Conservation (phyloP, 2,797 vertebrate species). For the Hoplostethus atlanticus region DNA sequence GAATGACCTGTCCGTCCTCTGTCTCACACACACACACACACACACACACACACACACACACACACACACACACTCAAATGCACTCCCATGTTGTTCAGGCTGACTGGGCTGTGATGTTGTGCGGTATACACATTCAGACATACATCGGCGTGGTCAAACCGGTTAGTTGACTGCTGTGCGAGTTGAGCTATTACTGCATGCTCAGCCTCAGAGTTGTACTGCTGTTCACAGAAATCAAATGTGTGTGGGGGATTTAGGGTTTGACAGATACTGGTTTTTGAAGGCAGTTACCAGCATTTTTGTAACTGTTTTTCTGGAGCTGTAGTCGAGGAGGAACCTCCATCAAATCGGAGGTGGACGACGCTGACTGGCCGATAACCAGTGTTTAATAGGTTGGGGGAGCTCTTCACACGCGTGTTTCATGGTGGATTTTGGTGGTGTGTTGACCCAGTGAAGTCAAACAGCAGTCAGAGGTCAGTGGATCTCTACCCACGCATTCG, state of each 20-base stretch:
- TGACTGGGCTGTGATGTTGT: not conserved
- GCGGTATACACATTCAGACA: constrained; percentile 19
- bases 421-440: no score
- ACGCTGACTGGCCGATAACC: no score
- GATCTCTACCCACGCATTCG: not conserved
- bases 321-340: not conserved
- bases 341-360: no score
- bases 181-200: constrained; percentile 17
- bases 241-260: not conserved
- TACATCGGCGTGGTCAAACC: constrained; percentile 13
- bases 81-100: not conserved
- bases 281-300: no score
- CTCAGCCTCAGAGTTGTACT: constrained; percentile 9
- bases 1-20: no score
- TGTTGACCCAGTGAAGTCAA: no score
- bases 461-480: no score
- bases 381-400: no score
- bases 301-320: no score
- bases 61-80: constrained; percentile 4
- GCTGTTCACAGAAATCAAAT: not conserved
- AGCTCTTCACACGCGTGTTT: no score
- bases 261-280: no score
- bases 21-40: not conserved
- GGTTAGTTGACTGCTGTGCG: constrained; percentile 22
- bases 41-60: not conserved